Percentiles rank a stretch among this genome's conserved stretches.
phyloP scores from a whole-genome alignment of 2,888 invertebrate genomes.

The Calliopum simillimum region DNA sequence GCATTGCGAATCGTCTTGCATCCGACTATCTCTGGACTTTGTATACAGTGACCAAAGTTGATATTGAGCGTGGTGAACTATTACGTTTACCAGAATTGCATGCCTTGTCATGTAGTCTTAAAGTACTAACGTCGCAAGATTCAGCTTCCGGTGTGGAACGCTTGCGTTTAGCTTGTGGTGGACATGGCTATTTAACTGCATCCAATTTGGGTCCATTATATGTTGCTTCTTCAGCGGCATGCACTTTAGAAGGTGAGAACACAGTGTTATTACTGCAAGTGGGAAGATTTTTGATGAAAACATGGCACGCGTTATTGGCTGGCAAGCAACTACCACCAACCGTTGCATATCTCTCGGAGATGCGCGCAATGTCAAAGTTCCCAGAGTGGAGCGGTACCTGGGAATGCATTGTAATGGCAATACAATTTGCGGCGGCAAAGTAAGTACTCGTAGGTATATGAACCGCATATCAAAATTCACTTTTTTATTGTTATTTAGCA shows the following conservation, averaged over 20 bases:
- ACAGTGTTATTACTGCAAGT: slow-evolving; percentile 92
- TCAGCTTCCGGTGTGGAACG: slow-evolving; percentile 82
- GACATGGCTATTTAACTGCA: slow-evolving; percentile 91
- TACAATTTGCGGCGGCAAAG: slow-evolving; percentile 49
- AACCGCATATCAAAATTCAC: neutral
- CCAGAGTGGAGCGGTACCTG: slow-evolving; percentile 58
- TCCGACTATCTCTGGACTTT: slow-evolving; percentile 55
- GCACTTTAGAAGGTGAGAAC: slow-evolving; percentile 97
- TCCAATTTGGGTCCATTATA: slow-evolving; percentile 87
- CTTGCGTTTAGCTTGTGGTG: slow-evolving; percentile 84
- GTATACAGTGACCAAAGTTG: slow-evolving; percentile 81
- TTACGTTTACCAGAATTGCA: slow-evolving; percentile 86
- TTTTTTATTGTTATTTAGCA: slow-evolving; percentile 68
- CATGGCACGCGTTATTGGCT: slow-evolving; percentile 75
- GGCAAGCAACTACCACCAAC: slow-evolving; percentile 75
- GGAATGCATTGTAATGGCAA: slow-evolving; percentile 65
- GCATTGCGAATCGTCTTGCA: slow-evolving; percentile 79
- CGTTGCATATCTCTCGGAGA: slow-evolving; percentile 73
- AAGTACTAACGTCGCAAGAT: slow-evolving; percentile 82
- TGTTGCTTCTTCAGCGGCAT: slow-evolving; percentile 82
- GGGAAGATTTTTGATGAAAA: slow-evolving; percentile 84
- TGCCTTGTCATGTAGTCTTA: slow-evolving; percentile 89
- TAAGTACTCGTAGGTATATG: neutral
- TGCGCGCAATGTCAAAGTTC: slow-evolving; percentile 46
- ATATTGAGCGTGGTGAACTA: slow-evolving; percentile 82